Percentiles rank a stretch among this genome's conserved stretches.
Conservation (phyloP, 2,888 invertebrate genomes). For the Belgica antarctica region DNA sequence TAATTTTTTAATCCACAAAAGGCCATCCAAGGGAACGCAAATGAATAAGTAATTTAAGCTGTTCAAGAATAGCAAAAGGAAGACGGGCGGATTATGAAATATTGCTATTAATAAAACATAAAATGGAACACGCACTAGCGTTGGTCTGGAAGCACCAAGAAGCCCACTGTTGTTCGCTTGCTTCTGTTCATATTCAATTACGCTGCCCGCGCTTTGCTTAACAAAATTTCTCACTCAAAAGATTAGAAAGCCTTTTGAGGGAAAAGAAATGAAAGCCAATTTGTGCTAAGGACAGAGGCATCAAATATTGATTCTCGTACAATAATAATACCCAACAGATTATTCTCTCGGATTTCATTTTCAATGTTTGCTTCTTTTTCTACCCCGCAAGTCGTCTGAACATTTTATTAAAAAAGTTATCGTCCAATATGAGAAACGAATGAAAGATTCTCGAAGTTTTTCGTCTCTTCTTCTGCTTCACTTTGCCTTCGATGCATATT, state of each 20-base stretch:
- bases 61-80: neutral
- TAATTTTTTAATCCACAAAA: slow-evolving; percentile 6
- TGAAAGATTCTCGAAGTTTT: too few species aligned
- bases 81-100: neutral
- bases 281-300: neutral
- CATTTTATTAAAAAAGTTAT: neutral
- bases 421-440: neutral
- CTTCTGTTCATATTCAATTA: too few species aligned
- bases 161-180: neutral
- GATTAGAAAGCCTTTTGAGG: neutral
- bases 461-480: too few species aligned
- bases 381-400: too few species aligned
- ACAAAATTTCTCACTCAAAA: neutral
- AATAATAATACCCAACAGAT: neutral
- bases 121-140: neutral
- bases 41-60: slow-evolving; percentile 6
- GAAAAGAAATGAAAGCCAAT: slow-evolving; percentile 18
- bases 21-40: neutral
- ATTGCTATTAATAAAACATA: slow-evolving; percentile 7
- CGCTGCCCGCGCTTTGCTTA: too few species aligned
- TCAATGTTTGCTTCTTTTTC: neutral
- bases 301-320: slow-evolving; percentile 2
- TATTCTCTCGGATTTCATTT: neutral
- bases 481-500: too few species aligned
- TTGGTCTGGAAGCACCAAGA: neutral